Evolutionary conservation across 2,888 invertebrate species (phyloP), one percentile per base, ranked within the genome.

Genomic region (Cantharis rufa): DNA sequence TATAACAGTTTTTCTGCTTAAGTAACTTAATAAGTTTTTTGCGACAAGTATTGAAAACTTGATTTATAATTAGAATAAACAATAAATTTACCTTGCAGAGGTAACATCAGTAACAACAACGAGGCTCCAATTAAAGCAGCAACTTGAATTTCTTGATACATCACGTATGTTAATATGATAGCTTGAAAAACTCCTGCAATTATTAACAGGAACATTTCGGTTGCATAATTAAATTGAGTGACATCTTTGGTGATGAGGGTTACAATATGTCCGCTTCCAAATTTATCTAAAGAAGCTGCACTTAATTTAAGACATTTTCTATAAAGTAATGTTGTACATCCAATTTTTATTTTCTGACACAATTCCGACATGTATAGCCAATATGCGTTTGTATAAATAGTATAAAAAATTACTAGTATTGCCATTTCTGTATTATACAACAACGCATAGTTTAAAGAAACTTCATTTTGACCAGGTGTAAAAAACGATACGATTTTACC

Each of bases 121-220:
- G 88, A 87, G 28, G 90, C 89, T 9, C 91, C 91, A 80, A 90
- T 87, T 32, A 90, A 82, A 1, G 90, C 88, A 0, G 90, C 86
- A n/a, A 88, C 82, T 10, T 89, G 89, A 82, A 91, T 90, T 87
- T 90, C 82, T 11, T 63, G 78, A 81, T 92, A 93, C 89, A 94
- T 91, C 7, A 96, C 90, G 82, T 90, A 92, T 0, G 94, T 90
- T 10, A 95, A 92, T 27, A 94, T 90, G 0, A 92, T 83, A 24
- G 94, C 92, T 86, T 96, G 93, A 0, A 95, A 86, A 0, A 96
- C 95, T 0, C 95, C 94, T 21, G 95, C 89, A 90, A 96, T 93
- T 5, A 97, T 87, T 85, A 94, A 95, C 85, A 96, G 94, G 11
- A 95, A 86, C 86, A 95, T 95, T 72, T 95, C 89, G 11, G 93